phyloP scores from a whole-genome alignment of 1,140 invertebrate genomes.

The Drosophila lacertosa region DNA sequence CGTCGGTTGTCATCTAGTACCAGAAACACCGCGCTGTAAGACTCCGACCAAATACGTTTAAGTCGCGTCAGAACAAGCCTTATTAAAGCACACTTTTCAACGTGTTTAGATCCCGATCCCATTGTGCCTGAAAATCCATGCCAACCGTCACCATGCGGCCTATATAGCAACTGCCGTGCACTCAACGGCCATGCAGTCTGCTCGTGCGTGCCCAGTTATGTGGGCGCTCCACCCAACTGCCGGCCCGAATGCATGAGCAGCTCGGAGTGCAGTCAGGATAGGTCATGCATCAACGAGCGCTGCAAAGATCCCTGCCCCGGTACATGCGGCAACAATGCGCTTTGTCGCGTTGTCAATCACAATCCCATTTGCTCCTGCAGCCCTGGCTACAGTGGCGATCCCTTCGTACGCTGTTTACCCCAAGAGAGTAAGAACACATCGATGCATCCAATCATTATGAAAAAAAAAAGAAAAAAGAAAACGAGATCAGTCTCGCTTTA shows the following conservation, averaged over 20 bases:
- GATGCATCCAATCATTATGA: not conserved
- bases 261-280: slow-evolving; percentile 89
- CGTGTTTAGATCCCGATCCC: slow-evolving; percentile 71
- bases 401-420: slow-evolving; percentile 88
- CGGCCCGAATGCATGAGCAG: slow-evolving; percentile 91
- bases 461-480: no score
- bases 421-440: slow-evolving; percentile 86
- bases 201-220: slow-evolving; percentile 88
- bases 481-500: slow-evolving; percentile 29
- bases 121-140: slow-evolving; percentile 86
- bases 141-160: slow-evolving; percentile 88
- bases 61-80: slow-evolving; percentile 26
- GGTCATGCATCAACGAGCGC: slow-evolving; percentile 89
- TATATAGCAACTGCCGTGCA: slow-evolving; percentile 89
- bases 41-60: slow-evolving; percentile 53
- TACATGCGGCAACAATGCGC: slow-evolving; percentile 90
- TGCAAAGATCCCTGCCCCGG: slow-evolving; percentile 91
- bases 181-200: slow-evolving; percentile 88
- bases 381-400: slow-evolving; percentile 88
- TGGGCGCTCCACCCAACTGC: slow-evolving; percentile 89
- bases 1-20: slow-evolving; percentile 86
- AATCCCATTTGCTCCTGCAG: slow-evolving; percentile 91
- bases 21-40: slow-evolving; percentile 67
- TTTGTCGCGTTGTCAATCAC: slow-evolving; percentile 90
- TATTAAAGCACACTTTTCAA: slow-evolving; percentile 65